phyloP scores from a whole-genome alignment of 2,113 vertebrate genomes.

The Eretmochelys imbricata region DNA sequence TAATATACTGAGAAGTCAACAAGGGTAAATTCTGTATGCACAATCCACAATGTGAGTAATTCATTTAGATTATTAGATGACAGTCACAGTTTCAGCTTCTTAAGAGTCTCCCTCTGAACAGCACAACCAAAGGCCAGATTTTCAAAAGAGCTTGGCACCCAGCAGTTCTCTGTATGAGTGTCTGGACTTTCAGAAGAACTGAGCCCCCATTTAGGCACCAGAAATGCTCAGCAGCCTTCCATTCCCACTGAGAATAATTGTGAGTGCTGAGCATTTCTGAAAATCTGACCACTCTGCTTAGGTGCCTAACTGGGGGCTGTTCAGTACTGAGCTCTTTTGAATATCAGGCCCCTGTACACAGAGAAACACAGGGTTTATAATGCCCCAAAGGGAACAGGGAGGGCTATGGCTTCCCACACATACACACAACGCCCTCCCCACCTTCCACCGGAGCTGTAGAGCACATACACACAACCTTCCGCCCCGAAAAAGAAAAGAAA shows the following conservation, averaged over 20 bases:
- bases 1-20: not conserved
- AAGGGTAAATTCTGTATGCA: slow-evolving; percentile 19
- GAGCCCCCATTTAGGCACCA: not conserved
- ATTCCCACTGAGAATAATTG: not conserved
- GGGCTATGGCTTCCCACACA: not conserved
- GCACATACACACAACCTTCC: not conserved
- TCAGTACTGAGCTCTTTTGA: not conserved
- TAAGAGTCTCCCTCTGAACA: not conserved
- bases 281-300: not conserved
- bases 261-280: not conserved
- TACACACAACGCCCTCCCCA: no score
- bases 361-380: not conserved
- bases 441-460: not conserved
- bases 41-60: not conserved
- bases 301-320: not conserved
- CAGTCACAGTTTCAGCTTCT: not conserved
- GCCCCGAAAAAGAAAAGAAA: no score
- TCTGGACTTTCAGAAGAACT: not conserved
- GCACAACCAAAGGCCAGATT: not conserved
- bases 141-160: not conserved
- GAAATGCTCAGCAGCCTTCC: not conserved
- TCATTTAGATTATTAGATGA: not conserved
- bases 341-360: not conserved
- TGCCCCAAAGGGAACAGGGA: not conserved
- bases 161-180: not conserved